Percentiles rank a stretch among this genome's conserved stretches.
Conservation (phyloP, 1,140 invertebrate genomes). For the Phortica variegata region DNA sequence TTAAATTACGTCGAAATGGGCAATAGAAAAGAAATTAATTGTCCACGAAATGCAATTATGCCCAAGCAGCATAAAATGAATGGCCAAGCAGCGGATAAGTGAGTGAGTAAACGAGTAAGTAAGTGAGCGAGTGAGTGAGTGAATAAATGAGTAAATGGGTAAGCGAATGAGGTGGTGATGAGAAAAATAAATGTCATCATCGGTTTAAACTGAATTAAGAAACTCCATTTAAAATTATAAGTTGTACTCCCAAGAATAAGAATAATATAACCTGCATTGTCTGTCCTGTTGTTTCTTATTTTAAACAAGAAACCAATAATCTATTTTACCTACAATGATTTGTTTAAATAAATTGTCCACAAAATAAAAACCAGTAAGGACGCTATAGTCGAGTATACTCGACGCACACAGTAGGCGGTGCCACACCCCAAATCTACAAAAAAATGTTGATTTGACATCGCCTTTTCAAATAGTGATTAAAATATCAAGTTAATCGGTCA, state of each 20-base stretch:
- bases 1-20: conserved; percentile 57
- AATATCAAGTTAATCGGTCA: too few species aligned
- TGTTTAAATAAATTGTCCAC: too few species aligned
- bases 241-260: conserved; percentile 24
- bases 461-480: too few species aligned
- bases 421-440: too few species aligned
- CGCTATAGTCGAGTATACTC: too few species aligned
- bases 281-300: too few species aligned
- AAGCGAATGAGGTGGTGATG: conserved; percentile 10
- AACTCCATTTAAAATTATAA: conserved; percentile 10
- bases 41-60: conserved; percentile 57
- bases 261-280: too few species aligned
- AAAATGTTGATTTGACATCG: too few species aligned
- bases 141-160: background rate
- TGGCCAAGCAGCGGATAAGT: conserved; percentile 19
- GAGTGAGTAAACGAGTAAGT: conserved; percentile 23
- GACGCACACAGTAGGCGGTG: too few species aligned
- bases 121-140: background rate
- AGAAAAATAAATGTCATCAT: conserved; percentile 10
- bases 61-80: conserved; percentile 25
- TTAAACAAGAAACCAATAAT: too few species aligned
- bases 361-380: too few species aligned
- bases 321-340: too few species aligned
- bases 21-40: conserved; percentile 57
- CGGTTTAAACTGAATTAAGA: conserved; percentile 23